Evolutionary conservation across 2,797 vertebrate species (phyloP).

Genomic region (Monodelphis domestica): DNA sequence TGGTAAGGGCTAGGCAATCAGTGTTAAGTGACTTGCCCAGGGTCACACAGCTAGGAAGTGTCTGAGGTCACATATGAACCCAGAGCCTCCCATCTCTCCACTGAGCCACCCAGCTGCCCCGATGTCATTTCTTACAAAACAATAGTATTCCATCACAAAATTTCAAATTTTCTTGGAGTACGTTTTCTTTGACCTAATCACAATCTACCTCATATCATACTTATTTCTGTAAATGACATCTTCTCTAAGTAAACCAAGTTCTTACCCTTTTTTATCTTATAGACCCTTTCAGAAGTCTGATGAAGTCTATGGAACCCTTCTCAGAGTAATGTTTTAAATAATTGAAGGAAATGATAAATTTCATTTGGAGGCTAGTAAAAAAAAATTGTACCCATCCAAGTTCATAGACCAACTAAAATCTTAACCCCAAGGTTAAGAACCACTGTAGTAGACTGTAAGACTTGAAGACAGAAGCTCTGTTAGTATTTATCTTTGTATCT

Average conservation of each 20-base stretch:
- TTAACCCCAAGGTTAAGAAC: background rate
- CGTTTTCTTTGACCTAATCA: background rate
- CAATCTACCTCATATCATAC: background rate
- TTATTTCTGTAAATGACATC: background rate
- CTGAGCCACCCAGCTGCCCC: no score
- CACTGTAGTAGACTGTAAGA: background rate
- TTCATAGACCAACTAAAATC: background rate
- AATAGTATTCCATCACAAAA: no score
- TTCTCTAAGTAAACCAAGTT: background rate
- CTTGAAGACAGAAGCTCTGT: background rate
- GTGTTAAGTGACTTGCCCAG: no score
- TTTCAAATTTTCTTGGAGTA: no score
- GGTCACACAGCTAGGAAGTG: no score
- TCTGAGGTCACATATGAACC: no score
- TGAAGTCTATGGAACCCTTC: background rate
- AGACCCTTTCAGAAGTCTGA: background rate
- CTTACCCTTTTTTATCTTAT: background rate
- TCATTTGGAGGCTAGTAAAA: background rate
- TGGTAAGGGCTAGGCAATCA: no score
- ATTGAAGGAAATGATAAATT: background rate
- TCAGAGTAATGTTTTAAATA: no score
- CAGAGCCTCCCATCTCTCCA: no score
- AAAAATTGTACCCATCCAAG: background rate
- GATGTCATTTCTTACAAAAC: no score
- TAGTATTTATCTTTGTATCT: background rate